Conservation (phyloP, 1,140 invertebrate species). For the Zaprionus inermis region DNA sequence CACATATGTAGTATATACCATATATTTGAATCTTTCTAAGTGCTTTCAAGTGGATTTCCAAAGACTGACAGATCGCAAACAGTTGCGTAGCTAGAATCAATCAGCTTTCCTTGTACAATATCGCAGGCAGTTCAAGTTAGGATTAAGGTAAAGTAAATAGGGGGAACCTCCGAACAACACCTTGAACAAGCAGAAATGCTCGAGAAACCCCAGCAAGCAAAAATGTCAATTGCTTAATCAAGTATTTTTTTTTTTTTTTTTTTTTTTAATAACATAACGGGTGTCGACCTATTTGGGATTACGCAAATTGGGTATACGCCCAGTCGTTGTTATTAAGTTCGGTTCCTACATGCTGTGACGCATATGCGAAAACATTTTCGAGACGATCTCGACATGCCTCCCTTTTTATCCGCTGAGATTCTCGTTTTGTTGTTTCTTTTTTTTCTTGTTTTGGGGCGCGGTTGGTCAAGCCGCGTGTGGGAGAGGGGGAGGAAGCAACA, state of each 20-base stretch:
- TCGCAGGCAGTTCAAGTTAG: not conserved
- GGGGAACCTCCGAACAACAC: not conserved
- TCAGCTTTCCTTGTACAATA: not conserved
- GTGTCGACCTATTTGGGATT: slow-evolving; percentile 10
- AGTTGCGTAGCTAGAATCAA: not conserved
- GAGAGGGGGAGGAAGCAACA: slow-evolving; percentile 33
- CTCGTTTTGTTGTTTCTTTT: not conserved
- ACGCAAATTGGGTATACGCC: slow-evolving; percentile 54
- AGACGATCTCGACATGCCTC: slow-evolving; percentile 22
- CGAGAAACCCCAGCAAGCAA: not conserved
- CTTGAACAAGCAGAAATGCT: not conserved
- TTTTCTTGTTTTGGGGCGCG: slow-evolving; percentile 40
- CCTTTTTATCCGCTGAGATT: slow-evolving; percentile 9
- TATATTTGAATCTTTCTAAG: not conserved
- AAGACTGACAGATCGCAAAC: not conserved
- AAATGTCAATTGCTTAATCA: slow-evolving; percentile 26
- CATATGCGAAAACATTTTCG: slow-evolving; percentile 41
- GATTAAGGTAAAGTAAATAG: not conserved
- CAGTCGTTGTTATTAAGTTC: slow-evolving; percentile 40
- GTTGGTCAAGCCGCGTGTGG: slow-evolving; percentile 31
- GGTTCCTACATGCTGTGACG: slow-evolving; percentile 39
- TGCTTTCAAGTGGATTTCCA: not conserved
- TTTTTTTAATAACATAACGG: slow-evolving; percentile 10
- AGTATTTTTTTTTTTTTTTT: slow-evolving; percentile 33
- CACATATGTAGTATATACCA: not conserved